Evolutionary conservation across 2,113 vertebrate genomes (phyloP), one percentile per base, ranked within the genome.

Genomic region (Mohoua ochrocephala): DNA sequence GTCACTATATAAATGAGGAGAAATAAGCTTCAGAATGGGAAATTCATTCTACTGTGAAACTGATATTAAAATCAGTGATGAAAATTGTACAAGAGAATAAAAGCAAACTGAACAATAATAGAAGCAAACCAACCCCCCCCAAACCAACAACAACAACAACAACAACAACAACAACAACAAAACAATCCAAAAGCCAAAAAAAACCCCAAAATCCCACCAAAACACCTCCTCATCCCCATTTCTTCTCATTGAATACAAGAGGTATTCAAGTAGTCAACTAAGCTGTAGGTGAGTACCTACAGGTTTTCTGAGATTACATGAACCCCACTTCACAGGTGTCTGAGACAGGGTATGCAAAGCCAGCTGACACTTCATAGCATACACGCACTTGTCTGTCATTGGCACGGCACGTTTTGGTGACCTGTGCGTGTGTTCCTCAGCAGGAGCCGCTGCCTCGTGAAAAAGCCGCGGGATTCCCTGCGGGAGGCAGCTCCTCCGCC

Each of bases 401-500:
- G 1, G 15, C 6, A 2, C 28, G 50, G 21, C 19, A 44, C 13
- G 1, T 57, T 63, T 49, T 45, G 33, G 17, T 57, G 59, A 53
- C 10, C 37, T n/a, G 0, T 20, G 17, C 8, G 2, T 63, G 28
- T 54, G 12, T 4, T 63, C 13, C 56, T 50, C 39, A 71, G 45
- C 31, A 67, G 73, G 60, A 87, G 35, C 13, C 68, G 9, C 57
- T 88, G 44, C 53, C 45, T 68, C 9, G 1, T 45, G 14, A 6
- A 68, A 31, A 45, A 67, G 17, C 28, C 3, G 0, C 0, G 4
- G 21, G 23, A 52, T 47, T 88, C 71, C 76, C 39, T 0, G 1
- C 9, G 42, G 17, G 11, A 83, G 5, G 8, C 60, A 60, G 19
- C 26, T 79, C 18, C 57, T 24, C 1, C 21, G 11, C 6, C 5